phyloP scores from a whole-genome alignment of 2,113 vertebrate genomes.

The Pyrgilauda ruficollis region DNA sequence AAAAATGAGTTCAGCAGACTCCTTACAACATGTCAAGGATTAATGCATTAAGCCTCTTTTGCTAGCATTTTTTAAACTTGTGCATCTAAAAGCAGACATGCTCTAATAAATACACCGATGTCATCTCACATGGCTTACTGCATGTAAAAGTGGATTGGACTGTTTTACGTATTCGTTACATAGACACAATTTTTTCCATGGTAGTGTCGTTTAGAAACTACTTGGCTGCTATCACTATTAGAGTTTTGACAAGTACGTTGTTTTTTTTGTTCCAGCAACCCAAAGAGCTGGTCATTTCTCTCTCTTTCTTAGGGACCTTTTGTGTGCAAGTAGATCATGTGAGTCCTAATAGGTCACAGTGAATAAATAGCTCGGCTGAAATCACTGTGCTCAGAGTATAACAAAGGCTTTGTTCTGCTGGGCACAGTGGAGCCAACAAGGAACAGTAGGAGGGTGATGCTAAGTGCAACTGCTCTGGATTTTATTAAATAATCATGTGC shows the following conservation, averaged over 20 bases:
- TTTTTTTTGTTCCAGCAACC: background rate
- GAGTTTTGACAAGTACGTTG: background rate
- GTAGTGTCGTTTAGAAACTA: background rate
- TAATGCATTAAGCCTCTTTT: background rate
- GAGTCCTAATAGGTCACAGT: slow-evolving; percentile 30
- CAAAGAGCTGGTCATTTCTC: background rate
- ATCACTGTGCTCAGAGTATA: slow-evolving; percentile 2
- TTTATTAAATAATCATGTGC: background rate
- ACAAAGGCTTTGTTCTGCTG: slow-evolving; percentile 45
- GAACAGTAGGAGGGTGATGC: slow-evolving; percentile 12
- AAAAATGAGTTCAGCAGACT: background rate
- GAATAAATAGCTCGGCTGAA: slow-evolving; percentile 47
- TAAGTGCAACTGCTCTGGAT: background rate
- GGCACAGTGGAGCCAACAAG: background rate
- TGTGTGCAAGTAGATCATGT: slow-evolving; percentile 52
- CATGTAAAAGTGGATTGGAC: background rate
- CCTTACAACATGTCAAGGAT: background rate
- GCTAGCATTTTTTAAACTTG: background rate
- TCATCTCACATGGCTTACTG: background rate
- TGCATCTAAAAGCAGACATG: background rate
- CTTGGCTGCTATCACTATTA: background rate
- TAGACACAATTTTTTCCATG: background rate
- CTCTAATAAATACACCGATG: background rate
- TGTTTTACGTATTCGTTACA: background rate
- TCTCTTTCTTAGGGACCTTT: slow-evolving; percentile 16